phyloP scores from a whole-genome alignment of 1,140 invertebrate species.

The Drosophila pachea region DNA sequence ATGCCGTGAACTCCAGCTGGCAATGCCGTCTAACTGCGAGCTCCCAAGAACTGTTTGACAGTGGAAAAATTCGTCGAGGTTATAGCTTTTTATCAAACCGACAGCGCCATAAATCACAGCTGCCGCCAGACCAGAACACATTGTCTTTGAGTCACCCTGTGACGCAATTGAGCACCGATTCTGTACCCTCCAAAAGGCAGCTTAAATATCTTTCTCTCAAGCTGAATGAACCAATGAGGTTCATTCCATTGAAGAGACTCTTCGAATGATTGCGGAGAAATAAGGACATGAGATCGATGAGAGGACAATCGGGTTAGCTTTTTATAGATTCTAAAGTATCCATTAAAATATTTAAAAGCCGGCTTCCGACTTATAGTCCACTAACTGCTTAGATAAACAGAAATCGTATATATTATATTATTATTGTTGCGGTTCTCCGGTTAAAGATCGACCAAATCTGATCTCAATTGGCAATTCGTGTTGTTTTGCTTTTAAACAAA shows the following conservation, averaged over 20 bases:
- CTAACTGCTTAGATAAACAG: slow-evolving; percentile 60
- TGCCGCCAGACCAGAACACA: not conserved
- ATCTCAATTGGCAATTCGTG: slow-evolving; percentile 16
- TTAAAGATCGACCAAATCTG: slow-evolving; percentile 11
- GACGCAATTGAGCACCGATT: slow-evolving; percentile 9
- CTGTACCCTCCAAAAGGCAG: no score
- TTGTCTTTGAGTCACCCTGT: slow-evolving; percentile 11
- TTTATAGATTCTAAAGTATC: not conserved
- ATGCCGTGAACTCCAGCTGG: not conserved
- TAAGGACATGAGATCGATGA: no score
- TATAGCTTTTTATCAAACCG: not conserved
- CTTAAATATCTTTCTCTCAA: slow-evolving; percentile 42
- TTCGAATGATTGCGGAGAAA: no score
- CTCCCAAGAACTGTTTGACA: not conserved
- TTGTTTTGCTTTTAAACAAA: slow-evolving; percentile 29
- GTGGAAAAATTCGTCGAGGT: not conserved
- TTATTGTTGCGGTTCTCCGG: slow-evolving; percentile 21
- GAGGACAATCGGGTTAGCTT: no score
- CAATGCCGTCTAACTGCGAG: not conserved
- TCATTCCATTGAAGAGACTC: no score
- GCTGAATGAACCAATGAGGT: slow-evolving; percentile 23
- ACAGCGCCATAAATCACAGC: slow-evolving; percentile 1
- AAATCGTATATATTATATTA: slow-evolving; percentile 13
- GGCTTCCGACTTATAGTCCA: slow-evolving; percentile 36
- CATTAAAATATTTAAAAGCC: not conserved